Conservation (phyloP, 1,140 invertebrate species). For the Trinorchestia longiramus region DNA sequence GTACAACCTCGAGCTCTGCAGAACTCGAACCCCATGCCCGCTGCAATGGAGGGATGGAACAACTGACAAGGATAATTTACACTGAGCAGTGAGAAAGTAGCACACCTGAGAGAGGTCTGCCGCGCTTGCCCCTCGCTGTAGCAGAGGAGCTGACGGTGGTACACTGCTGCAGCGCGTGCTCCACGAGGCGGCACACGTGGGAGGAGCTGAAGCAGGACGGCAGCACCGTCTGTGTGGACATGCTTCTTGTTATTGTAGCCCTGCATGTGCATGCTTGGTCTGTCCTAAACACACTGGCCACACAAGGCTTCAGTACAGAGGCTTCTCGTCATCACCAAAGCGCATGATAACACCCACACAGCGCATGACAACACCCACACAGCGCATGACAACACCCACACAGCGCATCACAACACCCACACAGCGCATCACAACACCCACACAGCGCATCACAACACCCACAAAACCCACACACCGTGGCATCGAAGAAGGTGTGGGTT, state of each 20-base stretch:
- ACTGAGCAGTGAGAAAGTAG: neutral
- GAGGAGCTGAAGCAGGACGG: conserved; percentile 7
- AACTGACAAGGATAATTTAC: too few relatives aligned
- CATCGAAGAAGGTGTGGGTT: conserved; percentile 33
- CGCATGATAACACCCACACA: neutral
- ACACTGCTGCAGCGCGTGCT: conserved; percentile 29
- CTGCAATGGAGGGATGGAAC: too few relatives aligned
- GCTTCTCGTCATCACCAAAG: too few relatives aligned
- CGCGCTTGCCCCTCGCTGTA: neutral
- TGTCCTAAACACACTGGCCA: too few relatives aligned
- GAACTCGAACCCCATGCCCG: too few relatives aligned
- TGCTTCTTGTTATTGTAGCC: too few relatives aligned
- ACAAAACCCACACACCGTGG: neutral
- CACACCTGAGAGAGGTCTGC: neutral
- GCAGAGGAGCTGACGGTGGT: neutral
- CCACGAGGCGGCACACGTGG: neutral
- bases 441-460: neutral
- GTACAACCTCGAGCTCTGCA: too few relatives aligned
- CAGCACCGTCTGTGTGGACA: conserved; percentile 8
- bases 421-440: neutral
- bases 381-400: neutral
- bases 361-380: neutral
- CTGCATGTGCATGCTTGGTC: too few relatives aligned
- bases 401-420: neutral
- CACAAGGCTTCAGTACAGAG: too few relatives aligned